A percentile compares a stretch with the other conserved stretches of the same genome.
Conservation (phyloP, 2,888 invertebrate genomes). For the Ophion ellenae region DNA sequence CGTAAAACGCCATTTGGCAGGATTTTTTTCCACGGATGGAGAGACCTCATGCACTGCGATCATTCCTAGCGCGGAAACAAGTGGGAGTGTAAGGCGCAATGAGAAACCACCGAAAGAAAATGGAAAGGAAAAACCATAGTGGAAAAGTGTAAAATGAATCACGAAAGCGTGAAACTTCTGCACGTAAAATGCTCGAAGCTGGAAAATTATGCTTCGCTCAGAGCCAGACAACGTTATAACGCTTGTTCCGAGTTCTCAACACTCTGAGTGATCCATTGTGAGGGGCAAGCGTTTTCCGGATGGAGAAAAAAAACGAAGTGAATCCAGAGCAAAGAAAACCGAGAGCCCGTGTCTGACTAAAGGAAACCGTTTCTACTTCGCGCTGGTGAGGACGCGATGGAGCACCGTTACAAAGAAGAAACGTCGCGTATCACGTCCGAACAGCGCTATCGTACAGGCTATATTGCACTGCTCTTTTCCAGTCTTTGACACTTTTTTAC, state of each 20-base stretch:
- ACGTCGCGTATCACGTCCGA: slow-evolving; percentile 1
- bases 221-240: slow-evolving; percentile 39
- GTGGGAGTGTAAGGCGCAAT: background rate
- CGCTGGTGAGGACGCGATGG: slow-evolving; percentile 5
- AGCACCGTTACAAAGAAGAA: slow-evolving; percentile 3
- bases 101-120: background rate
- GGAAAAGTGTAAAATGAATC: background rate
- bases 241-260: slow-evolving; percentile 3
- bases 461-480: slow-evolving; percentile 28
- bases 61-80: background rate
- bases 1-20: background rate
- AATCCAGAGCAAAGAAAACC: background rate
- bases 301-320: background rate
- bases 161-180: background rate
- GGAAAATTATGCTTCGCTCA: slow-evolving; percentile 29
- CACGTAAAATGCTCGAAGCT: slow-evolving; percentile 34
- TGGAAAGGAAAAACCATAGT: background rate
- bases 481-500: slow-evolving; percentile 8
- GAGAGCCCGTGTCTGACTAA: slow-evolving; percentile 41
- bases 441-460: background rate
- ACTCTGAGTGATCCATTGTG: slow-evolving; percentile 5
- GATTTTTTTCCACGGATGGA: background rate
- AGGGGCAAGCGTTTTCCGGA: background rate
- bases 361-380: slow-evolving; percentile 34
- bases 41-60: background rate